Base-by-base conservation (phyloP, 1,140 invertebrate species). In the Batillaria attramentaria region DNA sequence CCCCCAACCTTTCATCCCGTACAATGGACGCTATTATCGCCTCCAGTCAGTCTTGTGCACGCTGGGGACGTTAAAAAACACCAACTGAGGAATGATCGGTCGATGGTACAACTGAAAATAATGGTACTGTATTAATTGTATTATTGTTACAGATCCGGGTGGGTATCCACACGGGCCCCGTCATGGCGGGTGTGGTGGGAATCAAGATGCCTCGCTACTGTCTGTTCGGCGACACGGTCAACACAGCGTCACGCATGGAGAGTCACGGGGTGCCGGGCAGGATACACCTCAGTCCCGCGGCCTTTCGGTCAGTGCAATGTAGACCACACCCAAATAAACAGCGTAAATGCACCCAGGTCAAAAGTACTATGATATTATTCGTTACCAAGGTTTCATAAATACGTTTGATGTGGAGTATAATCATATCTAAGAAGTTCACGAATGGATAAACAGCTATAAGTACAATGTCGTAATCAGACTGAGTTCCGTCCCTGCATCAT, bases 91-190 rank as follows among this genome's bases (percentile, higher is more conserved):
- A n/a, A n/a, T n/a, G n/a, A n/a, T n/a, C n/a, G n/a, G n/a, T n/a
- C n/a, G n/a, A n/a, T n/a, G n/a, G n/a, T n/a, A n/a, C n/a, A n/a
- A n/a, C n/a, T n/a, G n/a, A n/a, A n/a, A n/a, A n/a, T n/a, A n/a
- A n/a, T n/a, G n/a, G n/a, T n/a, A n/a, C n/a, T n/a, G n/a, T n/a
- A n/a, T n/a, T n/a, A n/a, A 10, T 62, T 8, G 2, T 4, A 6
- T 60, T 1, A 28, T 62, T 10, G 8, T 62, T 62, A 10, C 78
- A 95, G 91, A 94, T 98, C 0, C 92, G 98, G 81, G 98, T 99
- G 87, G 98, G 97, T 77, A 95, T 98, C 83, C 97, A 98, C 87
- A 96, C 96, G 83, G 88, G 88, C 4, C 85, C 88, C 1, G 79
- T 89, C n/a, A 85, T 90, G 6, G 81, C 88, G 31, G 89, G 89